Evolutionary conservation across 2,888 invertebrate species (phyloP).

Genomic region (Troides aeacus): DNA sequence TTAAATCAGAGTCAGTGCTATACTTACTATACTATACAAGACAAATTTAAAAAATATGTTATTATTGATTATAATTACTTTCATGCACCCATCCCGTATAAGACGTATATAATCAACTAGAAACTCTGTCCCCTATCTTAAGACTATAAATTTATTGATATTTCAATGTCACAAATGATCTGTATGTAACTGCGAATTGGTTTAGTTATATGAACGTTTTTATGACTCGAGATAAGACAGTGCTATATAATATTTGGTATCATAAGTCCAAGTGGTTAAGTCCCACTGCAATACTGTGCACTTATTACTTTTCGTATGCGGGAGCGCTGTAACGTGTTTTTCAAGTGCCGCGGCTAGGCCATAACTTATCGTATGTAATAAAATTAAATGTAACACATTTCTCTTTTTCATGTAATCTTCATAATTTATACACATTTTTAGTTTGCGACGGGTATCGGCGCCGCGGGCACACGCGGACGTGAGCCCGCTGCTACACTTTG

Average conservation of each 20-base stretch:
- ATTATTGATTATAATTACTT: conserved; percentile 24
- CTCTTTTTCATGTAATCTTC: conserved; percentile 79
- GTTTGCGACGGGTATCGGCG: conserved; percentile 69
- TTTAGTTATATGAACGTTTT: conserved; percentile 44
- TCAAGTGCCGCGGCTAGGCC: conserved; percentile 70
- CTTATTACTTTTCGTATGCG: conserved; percentile 38
- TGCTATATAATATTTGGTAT: conserved; percentile 36
- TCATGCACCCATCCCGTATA: conserved; percentile 52
- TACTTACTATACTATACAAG: not conserved
- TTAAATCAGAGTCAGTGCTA: no score
- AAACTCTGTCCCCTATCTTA: conserved; percentile 65
- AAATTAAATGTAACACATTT: conserved; percentile 81
- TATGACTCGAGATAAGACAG: conserved; percentile 33
- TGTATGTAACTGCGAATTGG: conserved; percentile 69
- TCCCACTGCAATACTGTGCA: conserved; percentile 1
- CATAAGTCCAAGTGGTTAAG: conserved; percentile 27
- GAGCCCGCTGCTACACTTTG: conserved; percentile 36
- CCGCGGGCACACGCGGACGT: conserved; percentile 52
- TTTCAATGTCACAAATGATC: conserved; percentile 79
- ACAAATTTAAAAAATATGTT: not conserved
- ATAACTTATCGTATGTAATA: conserved; percentile 79
- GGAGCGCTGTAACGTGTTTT: conserved; percentile 60
- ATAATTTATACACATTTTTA: conserved; percentile 79
- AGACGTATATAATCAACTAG: conserved; percentile 53
- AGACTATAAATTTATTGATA: conserved; percentile 77